Evolutionary conservation across 1,140 invertebrate genomes (phyloP).

Genomic region (Heliconius himera): DNA sequence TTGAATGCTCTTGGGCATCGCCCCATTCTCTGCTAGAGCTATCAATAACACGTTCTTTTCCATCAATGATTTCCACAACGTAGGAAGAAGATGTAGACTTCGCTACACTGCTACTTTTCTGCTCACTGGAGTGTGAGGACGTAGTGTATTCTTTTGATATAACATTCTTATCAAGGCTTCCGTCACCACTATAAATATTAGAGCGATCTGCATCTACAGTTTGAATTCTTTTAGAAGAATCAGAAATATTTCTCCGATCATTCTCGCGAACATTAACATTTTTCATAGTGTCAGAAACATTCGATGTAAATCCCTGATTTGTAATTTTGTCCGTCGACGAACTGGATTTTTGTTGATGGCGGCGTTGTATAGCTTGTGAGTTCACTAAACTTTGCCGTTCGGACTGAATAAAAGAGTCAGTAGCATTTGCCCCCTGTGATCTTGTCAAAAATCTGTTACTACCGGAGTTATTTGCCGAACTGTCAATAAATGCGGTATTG

Average conservation of each 20-base stretch:
- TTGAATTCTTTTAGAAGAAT: slow-evolving; percentile 53
- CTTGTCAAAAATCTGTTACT: slow-evolving; percentile 51
- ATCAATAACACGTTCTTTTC: slow-evolving; percentile 83
- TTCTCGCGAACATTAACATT: slow-evolving; percentile 63
- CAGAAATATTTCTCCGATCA: slow-evolving; percentile 55
- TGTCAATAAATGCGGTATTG: slow-evolving; percentile 78
- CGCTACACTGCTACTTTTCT: slow-evolving; percentile 71
- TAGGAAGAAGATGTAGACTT: slow-evolving; percentile 83
- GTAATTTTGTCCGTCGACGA: slow-evolving; percentile 45
- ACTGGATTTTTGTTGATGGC: slow-evolving; percentile 36
- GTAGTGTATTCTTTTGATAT: slow-evolving; percentile 67
- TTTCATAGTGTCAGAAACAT: slow-evolving; percentile 43
- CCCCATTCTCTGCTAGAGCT: slow-evolving; percentile 82
- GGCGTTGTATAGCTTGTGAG: slow-evolving; percentile 42
- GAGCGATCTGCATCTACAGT: slow-evolving; percentile 61
- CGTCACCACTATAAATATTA: slow-evolving; percentile 73
- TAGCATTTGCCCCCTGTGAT: slow-evolving; percentile 69
- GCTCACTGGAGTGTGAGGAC: slow-evolving; percentile 72
- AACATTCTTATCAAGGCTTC: slow-evolving; percentile 60
- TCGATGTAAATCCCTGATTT: slow-evolving; percentile 36
- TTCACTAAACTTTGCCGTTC: slow-evolving; percentile 68
- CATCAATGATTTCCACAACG: slow-evolving; percentile 83
- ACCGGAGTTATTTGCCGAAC: slow-evolving; percentile 46
- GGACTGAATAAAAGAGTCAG: slow-evolving; percentile 72
- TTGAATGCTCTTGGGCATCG: slow-evolving; percentile 72